Conservation (phyloP, 2,888 invertebrate species). For the Calameuta idolon region DNA sequence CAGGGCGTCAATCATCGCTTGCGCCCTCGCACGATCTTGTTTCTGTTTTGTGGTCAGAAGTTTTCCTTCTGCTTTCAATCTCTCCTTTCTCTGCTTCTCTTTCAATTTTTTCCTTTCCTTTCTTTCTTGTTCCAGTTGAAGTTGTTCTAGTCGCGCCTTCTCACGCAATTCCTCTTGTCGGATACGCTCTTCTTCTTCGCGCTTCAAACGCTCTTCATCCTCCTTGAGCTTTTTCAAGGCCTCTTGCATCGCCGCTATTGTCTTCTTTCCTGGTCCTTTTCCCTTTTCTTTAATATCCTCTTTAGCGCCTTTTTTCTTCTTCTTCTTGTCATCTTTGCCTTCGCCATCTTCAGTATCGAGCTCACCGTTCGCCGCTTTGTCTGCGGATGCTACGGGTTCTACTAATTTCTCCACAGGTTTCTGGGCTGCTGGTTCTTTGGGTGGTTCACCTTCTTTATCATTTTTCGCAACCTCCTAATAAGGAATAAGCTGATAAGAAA, state of each 20-base stretch:
- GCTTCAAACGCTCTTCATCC: slow-evolving; percentile 82
- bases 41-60: slow-evolving; percentile 93
- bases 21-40: slow-evolving; percentile 88
- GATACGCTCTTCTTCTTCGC: slow-evolving; percentile 85
- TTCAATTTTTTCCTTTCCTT: slow-evolving; percentile 91
- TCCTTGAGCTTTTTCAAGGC: slow-evolving; percentile 88
- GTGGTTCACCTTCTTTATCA: slow-evolving; percentile 59
- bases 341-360: slow-evolving; percentile 58
- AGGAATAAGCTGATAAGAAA: slow-evolving; percentile 15
- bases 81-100: slow-evolving; percentile 92
- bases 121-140: slow-evolving; percentile 84
- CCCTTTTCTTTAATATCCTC: slow-evolving; percentile 68
- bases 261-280: slow-evolving; percentile 84
- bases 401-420: slow-evolving; percentile 31
- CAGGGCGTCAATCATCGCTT: slow-evolving; percentile 88
- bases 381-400: slow-evolving; percentile 32
- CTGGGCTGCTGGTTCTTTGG: slow-evolving; percentile 45
- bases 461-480: slow-evolving; percentile 53
- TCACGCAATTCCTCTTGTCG: slow-evolving; percentile 81
- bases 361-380: slow-evolving; percentile 37
- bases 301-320: slow-evolving; percentile 68
- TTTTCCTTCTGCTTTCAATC: slow-evolving; percentile 97
- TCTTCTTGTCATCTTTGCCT: slow-evolving; percentile 66
- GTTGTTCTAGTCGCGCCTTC: slow-evolving; percentile 78
- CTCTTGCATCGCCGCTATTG: slow-evolving; percentile 93